Evolutionary conservation across 2,888 invertebrate species (phyloP), one percentile per base, ranked within the genome.

Genomic region (Bembecia ichneumoniformis): DNA sequence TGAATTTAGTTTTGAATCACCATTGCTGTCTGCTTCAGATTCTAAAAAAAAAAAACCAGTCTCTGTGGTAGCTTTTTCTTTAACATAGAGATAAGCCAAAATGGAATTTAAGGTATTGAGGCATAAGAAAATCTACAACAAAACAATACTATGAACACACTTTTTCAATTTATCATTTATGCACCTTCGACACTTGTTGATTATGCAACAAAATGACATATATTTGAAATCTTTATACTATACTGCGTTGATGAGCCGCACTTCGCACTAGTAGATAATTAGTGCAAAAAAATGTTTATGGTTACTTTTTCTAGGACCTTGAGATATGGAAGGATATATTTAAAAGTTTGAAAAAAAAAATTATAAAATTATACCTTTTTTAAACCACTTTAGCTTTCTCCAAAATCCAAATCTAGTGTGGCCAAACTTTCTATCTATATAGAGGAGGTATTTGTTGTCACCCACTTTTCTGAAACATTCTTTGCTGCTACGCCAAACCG

Each of bases 401-500:
- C 90, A 90, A 61, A 90, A 90, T 1, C 89, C 90, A 51, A 90
- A 79, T 44, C 77, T 70, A 10, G 90, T 90, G 62, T 88, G 88
- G 47, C 90, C 90, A 47, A 90, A 78, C 64, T 89, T 89, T 55
- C 78, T 80, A 59, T 90, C 90, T 49, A 90, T 84, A 56, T 87
- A 88, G 43, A 75, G 60, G 4, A 87, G 64, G 56, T 81, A 84
- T 54, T 83, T 84, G 58, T 87, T 86, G 56, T 82, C 75, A 0
- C 72, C 64, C 7, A 82, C 56, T 52, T 81, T 82, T n/a, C 66
- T 66, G 11, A 83, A 55, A 67, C 79, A 82, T 13, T 87, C 83
- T 55, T 83, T 87, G 49, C 72, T 76, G 55, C 84, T 80, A 13
- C 80, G 75, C 82, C 83, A 84, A 10, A 84, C 79, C 0, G 87